Percentiles rank a stretch among this genome's conserved stretches.
These are phyloP conservation scores for Corythaeola cristata DNA, from an alignment of 2,113 vertebrate genomes.

Conservation along the genomic window DNA sequence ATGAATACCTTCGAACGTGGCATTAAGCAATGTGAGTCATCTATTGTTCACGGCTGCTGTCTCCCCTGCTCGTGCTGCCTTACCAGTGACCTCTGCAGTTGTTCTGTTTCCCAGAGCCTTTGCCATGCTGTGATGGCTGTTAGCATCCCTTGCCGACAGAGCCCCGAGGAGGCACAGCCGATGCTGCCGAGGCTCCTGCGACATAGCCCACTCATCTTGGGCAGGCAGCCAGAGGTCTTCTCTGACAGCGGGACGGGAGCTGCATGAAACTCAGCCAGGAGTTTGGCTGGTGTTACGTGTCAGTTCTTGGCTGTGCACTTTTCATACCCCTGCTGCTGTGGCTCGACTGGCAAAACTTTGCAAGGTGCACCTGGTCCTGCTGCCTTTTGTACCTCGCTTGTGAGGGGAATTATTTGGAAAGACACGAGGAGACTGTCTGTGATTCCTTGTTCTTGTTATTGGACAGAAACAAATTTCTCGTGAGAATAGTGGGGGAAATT, in stretches of 20 bases:
- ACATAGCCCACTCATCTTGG: neutral
- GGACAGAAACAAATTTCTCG: neutral
- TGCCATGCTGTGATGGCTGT: neutral
- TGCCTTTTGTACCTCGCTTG: neutral
- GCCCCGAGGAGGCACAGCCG: accelerated
- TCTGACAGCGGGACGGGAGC: neutral
- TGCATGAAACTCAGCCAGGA: neutral
- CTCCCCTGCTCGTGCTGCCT: neutral
- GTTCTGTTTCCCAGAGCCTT: neutral
- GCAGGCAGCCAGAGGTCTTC: neutral
- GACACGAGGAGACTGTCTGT: neutral
- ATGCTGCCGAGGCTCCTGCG: accelerated
- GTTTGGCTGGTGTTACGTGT: neutral
- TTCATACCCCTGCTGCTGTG: neutral
- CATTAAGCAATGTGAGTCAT: neutral
- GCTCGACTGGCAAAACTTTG: neutral
- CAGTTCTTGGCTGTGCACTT: neutral
- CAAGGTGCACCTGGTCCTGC: neutral
- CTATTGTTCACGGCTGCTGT: neutral
- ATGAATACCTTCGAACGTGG: neutral
- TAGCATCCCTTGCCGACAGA: neutral
- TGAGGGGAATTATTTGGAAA: neutral
- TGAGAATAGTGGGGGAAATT: neutral
- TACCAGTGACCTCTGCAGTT: neutral
- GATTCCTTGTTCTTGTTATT: neutral